phyloP scores from a whole-genome alignment of 1,140 invertebrate species.

The Leptopilina boulardi region DNA sequence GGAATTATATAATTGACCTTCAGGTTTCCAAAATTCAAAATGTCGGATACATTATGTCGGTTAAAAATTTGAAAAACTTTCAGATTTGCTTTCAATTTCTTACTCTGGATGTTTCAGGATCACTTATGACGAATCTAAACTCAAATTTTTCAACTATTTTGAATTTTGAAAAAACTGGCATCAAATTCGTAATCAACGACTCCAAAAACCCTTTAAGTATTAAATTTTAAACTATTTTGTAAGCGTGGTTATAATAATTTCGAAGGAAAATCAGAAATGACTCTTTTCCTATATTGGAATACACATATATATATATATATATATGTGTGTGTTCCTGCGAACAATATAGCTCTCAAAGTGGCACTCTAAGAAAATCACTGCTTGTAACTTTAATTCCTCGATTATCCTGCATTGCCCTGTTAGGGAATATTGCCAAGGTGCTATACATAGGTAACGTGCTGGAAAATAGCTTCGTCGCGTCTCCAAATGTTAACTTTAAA shows the following conservation, averaged over 20 bases:
- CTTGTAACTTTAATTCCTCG: constrained; percentile 73
- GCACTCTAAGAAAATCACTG: constrained; percentile 67
- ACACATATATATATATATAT: no score
- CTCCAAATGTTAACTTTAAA: constrained; percentile 35
- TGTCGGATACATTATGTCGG: no score
- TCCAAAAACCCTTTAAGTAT: no score
- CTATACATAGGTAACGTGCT: constrained; percentile 53
- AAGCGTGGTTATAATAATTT: constrained; percentile 64
- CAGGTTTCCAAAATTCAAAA: no score
- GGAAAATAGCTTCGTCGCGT: constrained; percentile 47
- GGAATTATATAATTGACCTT: no score
- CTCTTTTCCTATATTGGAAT: not conserved
- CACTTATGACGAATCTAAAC: no score
- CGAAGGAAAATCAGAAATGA: constrained; percentile 40
- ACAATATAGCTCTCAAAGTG: constrained; percentile 22
- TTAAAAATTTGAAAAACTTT: no score
- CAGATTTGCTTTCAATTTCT: no score
- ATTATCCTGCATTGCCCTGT: constrained; percentile 72
- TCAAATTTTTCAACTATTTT: no score
- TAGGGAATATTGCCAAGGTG: constrained; percentile 66
- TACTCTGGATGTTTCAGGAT: no score
- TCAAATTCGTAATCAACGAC: no score
- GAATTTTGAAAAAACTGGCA: no score
- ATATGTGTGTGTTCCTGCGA: not conserved
- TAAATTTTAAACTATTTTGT: constrained; percentile 18